Conservation (phyloP, 2,797 vertebrate genomes). For the Catharus ustulatus region DNA sequence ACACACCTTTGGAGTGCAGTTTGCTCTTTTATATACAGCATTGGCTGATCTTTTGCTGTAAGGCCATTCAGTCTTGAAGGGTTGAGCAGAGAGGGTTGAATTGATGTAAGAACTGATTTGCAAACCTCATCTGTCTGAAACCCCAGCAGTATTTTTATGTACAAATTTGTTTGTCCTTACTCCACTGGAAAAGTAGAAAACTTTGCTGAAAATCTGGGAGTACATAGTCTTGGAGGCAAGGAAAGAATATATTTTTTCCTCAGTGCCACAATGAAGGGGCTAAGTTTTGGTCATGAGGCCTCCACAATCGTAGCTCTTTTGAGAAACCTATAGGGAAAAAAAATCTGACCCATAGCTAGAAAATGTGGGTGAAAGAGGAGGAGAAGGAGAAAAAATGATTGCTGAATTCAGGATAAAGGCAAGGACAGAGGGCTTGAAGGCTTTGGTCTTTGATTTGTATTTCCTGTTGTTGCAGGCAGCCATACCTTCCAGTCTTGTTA, state of each 20-base stretch:
- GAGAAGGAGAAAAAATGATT: background rate
- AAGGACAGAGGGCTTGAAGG: background rate
- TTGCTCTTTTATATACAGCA: conserved; percentile 3
- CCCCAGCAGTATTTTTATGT: background rate
- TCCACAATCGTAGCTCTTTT: background rate
- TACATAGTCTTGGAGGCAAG: background rate
- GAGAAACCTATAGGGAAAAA: background rate
- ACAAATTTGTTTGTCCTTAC: background rate
- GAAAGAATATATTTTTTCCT: background rate
- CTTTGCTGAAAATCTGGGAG: background rate
- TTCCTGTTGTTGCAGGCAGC: background rate
- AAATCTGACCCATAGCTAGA: background rate
- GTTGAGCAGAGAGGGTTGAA: background rate
- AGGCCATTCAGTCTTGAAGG: background rate
- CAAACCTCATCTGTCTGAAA: background rate
- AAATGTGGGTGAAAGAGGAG: background rate
- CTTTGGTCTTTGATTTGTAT: background rate
- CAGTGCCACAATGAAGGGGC: background rate
- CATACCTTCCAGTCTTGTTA: background rate
- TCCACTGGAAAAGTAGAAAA: background rate
- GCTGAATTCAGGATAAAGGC: background rate
- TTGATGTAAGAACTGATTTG: background rate
- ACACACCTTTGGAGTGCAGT: conserved; percentile 30
- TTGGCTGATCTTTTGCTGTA: background rate
- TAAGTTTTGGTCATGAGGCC: background rate